Conservation (phyloP, 2,888 invertebrate species). For the Lobophora halterata region DNA sequence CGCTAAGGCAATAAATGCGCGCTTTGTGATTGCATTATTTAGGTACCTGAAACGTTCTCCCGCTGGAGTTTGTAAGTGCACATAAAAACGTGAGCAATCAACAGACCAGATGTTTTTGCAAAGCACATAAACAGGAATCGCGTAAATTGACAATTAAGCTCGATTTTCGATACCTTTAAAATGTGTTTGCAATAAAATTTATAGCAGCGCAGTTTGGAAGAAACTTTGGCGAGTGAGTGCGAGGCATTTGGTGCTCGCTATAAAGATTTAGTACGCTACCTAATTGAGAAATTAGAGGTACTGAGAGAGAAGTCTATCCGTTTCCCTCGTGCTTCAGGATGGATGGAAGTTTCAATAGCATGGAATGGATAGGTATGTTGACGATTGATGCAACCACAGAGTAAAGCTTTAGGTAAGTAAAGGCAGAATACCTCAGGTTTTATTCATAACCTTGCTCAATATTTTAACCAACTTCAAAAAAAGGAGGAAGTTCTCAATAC, state of each 20-base stretch:
- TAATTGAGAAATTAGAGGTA: too few species aligned
- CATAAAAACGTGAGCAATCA: conserved; percentile 76
- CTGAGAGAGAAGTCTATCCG: too few species aligned
- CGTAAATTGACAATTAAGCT: conserved; percentile 73
- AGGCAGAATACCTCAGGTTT: too few species aligned
- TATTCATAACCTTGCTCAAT: too few species aligned
- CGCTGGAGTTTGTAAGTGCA: conserved; percentile 63
- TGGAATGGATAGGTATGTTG: too few species aligned
- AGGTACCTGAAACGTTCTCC: conserved; percentile 49
- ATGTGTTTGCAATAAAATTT: conserved; percentile 65
- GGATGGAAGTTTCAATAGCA: too few species aligned
- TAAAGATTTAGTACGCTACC: too few species aligned
- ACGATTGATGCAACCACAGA: too few species aligned
- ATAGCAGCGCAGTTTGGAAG: conserved; percentile 30
- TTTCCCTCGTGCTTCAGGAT: too few species aligned
- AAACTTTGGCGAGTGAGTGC: conserved; percentile 3
- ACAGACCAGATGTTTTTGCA: conserved; percentile 71
- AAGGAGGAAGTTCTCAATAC: too few species aligned
- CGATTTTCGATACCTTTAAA: conserved; percentile 69
- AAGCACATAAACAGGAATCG: conserved; percentile 67
- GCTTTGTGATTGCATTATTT: conserved; percentile 61
- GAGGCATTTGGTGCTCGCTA: neutral
- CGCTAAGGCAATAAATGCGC: conserved; percentile 52
- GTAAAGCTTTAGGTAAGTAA: too few species aligned
- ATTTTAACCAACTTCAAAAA: too few species aligned